A percentile compares a stretch with the other conserved stretches of the same genome.
Evolutionary conservation across 2,113 vertebrate genomes (phyloP).

Genomic region (Mohoua ochrocephala): DNA sequence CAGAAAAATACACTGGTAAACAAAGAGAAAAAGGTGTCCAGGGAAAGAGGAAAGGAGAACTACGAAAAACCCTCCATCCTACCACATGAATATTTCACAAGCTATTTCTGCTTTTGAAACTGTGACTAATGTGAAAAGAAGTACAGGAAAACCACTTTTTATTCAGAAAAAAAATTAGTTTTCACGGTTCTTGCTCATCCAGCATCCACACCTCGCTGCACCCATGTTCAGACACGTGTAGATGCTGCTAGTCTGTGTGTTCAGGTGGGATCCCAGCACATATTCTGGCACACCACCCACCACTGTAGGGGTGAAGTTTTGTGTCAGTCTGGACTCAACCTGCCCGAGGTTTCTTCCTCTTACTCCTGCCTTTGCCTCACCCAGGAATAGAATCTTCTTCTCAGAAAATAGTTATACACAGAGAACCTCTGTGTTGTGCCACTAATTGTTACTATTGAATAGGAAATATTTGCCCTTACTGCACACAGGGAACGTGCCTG

Average conservation of each 20-base stretch:
- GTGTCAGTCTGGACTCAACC: too few species aligned
- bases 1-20: background rate
- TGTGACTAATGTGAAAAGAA: background rate
- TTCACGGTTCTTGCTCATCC: background rate
- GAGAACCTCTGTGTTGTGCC: too few species aligned
- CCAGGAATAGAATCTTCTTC: background rate
- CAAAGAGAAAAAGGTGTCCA: background rate
- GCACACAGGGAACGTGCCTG: background rate
- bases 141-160: background rate
- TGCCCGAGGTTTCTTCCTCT: background rate
- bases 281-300: background rate
- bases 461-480: background rate
- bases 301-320: background rate
- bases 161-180: background rate
- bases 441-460: background rate
- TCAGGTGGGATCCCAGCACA: background rate
- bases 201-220: background rate
- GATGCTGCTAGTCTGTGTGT: background rate
- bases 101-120: background rate
- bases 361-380: background rate
- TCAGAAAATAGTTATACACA: too few species aligned
- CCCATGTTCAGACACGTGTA: fast-evolving
- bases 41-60: background rate
- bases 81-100: background rate
- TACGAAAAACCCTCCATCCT: background rate